Evolutionary conservation across 2,113 vertebrate species (phyloP), one percentile per base, ranked within the genome.

Genomic region (Brachypteracias leptosomus): DNA sequence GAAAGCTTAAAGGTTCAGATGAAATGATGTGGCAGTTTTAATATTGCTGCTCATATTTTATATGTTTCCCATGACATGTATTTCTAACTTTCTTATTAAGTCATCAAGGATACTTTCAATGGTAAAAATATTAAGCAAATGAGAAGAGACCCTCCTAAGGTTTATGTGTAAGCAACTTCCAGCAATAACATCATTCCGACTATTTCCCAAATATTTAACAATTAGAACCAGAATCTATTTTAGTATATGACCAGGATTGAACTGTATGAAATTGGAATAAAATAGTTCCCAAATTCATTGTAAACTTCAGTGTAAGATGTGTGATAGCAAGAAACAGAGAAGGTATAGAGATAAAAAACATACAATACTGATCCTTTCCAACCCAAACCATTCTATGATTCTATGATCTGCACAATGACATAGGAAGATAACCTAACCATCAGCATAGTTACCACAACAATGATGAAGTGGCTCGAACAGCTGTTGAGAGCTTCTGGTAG

Each of bases 171-270:
- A 72, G 18, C 44, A 79, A 6, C n/a, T 76, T 89, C 25, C 26
- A 85, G 11, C 40, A 79, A 65, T 47, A 65, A 0, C 20, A 85
- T 79, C 1, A 44, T 82, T 85, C 25, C 0, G 0, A 31, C 88
- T 76, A 79, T 79, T 90, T 84, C 31, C 31, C 40, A 65, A 40
- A 11, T 13, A 4, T 74, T 89, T 61, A 51, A 75, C 29, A 7
- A 10, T 38, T 33, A 71, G 29, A 78, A 71, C 57, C 13, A 75
- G 78, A 61, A 76, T 40, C 9, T 76, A 3, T 79, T 89, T 87
- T 77, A 44, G 18, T 22, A 57, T n/a, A 5, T 51, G 29, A 47
- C 12, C 21, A 75, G 13, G 11, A 85, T 4, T 36, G 24, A 88
- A 71, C 24, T 47, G 24, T 44, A 52, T 59, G 14, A 75, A 78